Percentiles rank a stretch among this genome's conserved stretches.
Conservation (phyloP, 2,888 invertebrate genomes). For the Lasioglossum oenotherae region DNA sequence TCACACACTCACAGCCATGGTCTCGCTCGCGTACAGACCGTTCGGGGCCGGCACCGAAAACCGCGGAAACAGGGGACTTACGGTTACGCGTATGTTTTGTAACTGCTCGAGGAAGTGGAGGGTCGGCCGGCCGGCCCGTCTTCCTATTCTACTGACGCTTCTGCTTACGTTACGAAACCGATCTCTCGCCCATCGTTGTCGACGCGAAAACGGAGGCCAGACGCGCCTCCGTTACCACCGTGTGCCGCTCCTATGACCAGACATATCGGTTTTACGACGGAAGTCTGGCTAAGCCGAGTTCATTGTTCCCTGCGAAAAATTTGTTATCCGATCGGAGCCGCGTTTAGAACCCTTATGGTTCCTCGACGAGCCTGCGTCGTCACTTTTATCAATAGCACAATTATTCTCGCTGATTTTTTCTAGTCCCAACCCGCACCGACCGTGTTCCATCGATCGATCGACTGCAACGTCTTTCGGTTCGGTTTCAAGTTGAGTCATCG, state of each 20-base stretch:
- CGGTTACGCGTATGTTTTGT: slow-evolving; percentile 30
- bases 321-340: slow-evolving; percentile 11
- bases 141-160: slow-evolving; percentile 3
- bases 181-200: slow-evolving; percentile 22
- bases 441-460: slow-evolving; percentile 37
- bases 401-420: neutral
- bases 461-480: slow-evolving; percentile 18
- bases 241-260: slow-evolving; percentile 8
- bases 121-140: neutral
- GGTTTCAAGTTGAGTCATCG: slow-evolving; percentile 22
- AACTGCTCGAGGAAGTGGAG: slow-evolving; percentile 6
- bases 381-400: slow-evolving; percentile 41
- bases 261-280: slow-evolving; percentile 45
- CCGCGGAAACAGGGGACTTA: slow-evolving; percentile 45
- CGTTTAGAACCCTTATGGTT: neutral
- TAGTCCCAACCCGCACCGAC: slow-evolving; percentile 8
- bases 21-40: neutral
- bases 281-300: slow-evolving; percentile 30
- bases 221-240: slow-evolving; percentile 35
- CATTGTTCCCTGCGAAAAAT: slow-evolving; percentile 40
- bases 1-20: neutral
- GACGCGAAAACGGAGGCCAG: slow-evolving; percentile 48
- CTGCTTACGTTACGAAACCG: slow-evolving; percentile 35
- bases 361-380: slow-evolving; percentile 16
- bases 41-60: slow-evolving; percentile 29